Percentiles rank a stretch among this genome's conserved stretches.
These are phyloP conservation scores for Trachelus iudaicus DNA, from an alignment of 2,888 invertebrate species.

Conservation along the genomic window DNA sequence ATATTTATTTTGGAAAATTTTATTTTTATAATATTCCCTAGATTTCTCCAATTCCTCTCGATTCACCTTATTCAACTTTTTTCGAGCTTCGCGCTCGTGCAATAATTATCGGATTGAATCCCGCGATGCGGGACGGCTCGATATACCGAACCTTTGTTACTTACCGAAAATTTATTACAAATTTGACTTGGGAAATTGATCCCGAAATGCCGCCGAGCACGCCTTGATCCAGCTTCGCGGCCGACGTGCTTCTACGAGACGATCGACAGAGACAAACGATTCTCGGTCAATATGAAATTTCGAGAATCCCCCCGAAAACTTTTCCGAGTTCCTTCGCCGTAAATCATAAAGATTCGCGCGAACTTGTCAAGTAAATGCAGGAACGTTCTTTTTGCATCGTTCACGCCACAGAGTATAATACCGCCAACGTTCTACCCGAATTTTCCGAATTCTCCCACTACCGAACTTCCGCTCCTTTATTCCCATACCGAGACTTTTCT, in stretches of 20 bases:
- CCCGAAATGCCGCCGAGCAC: neutral
- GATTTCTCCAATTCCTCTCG: too few relatives aligned
- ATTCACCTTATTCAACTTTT: too few relatives aligned
- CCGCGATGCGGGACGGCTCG: neutral
- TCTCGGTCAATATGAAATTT: neutral
- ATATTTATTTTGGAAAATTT: too few relatives aligned
- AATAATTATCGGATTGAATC: too few relatives aligned
- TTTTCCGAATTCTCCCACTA: neutral
- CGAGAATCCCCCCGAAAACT: neutral
- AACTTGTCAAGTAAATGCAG: neutral
- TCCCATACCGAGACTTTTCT: neutral
- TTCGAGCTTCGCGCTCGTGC: neutral
- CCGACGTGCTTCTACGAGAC: neutral
- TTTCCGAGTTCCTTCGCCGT: neutral
- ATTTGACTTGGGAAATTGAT: neutral
- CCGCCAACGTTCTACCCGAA: neutral
- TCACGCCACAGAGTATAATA: too few relatives aligned
- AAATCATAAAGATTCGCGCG: neutral
- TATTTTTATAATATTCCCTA: neutral
- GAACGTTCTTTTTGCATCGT: neutral
- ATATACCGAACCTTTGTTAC: neutral
- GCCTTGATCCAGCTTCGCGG: neutral
- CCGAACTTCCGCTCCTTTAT: neutral
- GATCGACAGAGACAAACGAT: neutral
- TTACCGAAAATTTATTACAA: neutral